These are phyloP conservation scores for Glossophaga mutica DNA, from an alignment of 2,797 vertebrate genomes.

Conservation along the genomic window DNA sequence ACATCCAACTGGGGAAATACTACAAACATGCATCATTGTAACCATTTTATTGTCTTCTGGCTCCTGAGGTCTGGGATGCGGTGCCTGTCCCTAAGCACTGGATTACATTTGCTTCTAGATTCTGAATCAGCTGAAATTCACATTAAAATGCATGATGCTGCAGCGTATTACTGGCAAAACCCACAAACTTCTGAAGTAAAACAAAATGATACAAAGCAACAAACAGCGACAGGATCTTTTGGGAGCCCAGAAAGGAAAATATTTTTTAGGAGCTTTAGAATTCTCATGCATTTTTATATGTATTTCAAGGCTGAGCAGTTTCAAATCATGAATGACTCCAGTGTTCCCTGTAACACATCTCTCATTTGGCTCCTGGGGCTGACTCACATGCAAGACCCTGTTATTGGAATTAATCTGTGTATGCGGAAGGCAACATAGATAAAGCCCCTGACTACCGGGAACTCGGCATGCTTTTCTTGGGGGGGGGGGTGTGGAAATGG, in stretches of 20 bases:
- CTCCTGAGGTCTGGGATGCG: conserved; percentile 70
- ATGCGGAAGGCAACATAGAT: not conserved
- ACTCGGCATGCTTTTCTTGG: not conserved
- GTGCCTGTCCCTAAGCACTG: conserved; percentile 57
- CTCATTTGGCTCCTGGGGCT: not conserved
- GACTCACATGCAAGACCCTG: not conserved
- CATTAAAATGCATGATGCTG: conserved; percentile 69
- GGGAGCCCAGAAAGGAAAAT: conserved; percentile 24
- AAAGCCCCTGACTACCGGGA: not conserved
- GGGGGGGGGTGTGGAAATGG: not conserved
- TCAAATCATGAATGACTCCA: not conserved
- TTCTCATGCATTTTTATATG: not conserved
- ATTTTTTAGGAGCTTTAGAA: conserved; percentile 20
- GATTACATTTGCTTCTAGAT: conserved; percentile 66
- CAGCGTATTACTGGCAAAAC: conserved; percentile 54
- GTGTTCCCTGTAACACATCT: not conserved
- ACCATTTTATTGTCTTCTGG: conserved; percentile 68
- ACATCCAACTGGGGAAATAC: conserved; percentile 48
- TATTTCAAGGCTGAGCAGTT: not conserved
- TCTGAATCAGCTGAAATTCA: conserved; percentile 75
- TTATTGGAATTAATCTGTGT: not conserved
- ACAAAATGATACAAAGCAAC: not conserved
- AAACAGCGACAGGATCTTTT: not conserved
- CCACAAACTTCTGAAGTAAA: conserved; percentile 49
- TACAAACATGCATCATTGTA: conserved; percentile 50